phyloP scores from a whole-genome alignment of 1,140 invertebrate species.

The Teleogryllus occipitalis region DNA sequence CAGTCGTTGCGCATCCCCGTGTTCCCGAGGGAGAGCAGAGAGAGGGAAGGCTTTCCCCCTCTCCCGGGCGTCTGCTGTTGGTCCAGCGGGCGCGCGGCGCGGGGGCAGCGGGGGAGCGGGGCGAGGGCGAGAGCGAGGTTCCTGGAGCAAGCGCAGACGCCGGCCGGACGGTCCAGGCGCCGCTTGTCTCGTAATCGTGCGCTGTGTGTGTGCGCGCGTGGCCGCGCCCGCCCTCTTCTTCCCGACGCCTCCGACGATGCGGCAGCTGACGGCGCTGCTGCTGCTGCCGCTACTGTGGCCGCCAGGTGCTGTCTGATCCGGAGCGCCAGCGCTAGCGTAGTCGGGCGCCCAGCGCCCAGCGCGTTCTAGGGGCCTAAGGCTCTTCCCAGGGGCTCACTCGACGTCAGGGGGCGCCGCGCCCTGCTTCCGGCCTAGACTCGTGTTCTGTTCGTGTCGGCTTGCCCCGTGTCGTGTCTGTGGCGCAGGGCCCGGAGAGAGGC shows the following conservation, averaged over 20 bases:
- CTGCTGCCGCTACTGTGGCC: background rate
- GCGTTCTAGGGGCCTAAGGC: background rate
- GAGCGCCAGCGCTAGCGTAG: background rate
- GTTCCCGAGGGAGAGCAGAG: no score
- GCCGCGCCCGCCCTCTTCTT: background rate
- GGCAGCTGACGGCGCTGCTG: background rate
- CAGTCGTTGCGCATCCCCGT: no score
- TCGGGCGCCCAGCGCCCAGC: background rate
- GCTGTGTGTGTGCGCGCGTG: background rate
- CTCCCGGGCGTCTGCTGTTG: no score
- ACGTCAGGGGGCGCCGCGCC: background rate
- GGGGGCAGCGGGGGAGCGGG: no score
- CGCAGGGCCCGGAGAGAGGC: background rate
- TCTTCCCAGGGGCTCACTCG: background rate
- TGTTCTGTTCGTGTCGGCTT: background rate
- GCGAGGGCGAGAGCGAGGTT: no score
- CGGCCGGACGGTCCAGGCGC: background rate
- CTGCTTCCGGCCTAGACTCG: background rate
- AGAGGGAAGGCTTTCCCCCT: no score
- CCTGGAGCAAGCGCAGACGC: background rate
- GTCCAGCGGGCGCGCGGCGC: no score
- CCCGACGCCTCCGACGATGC: background rate
- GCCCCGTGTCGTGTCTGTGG: background rate
- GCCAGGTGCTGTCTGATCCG: background rate
- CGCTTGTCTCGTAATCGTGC: background rate